These are phyloP conservation scores for Plecotus auritus DNA, from an alignment of 2,113 vertebrate species.

Conservation along the genomic window DNA sequence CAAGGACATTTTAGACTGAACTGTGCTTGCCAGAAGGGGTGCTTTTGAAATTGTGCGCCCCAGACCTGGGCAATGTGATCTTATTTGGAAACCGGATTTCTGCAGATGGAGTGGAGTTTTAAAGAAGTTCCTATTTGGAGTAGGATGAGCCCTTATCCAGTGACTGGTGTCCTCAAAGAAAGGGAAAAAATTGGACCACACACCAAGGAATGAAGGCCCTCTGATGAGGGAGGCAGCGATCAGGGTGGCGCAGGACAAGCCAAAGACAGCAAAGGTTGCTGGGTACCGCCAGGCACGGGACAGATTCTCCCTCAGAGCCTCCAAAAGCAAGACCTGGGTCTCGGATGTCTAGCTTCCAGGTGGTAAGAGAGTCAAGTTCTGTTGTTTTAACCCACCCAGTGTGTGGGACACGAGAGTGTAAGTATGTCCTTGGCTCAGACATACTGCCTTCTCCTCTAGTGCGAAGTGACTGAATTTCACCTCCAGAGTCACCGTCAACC, in stretches of 20 bases:
- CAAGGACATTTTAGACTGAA: background rate
- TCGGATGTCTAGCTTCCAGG: background rate
- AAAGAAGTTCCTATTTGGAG: background rate
- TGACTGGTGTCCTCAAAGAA: background rate
- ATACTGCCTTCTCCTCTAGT: background rate
- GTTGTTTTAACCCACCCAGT: background rate
- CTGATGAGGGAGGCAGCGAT: too few species aligned
- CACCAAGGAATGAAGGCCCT: background rate
- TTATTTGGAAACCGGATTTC: background rate
- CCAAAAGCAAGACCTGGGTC: background rate
- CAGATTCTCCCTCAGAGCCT: background rate
- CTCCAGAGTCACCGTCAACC: fast-evolving
- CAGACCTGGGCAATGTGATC: background rate
- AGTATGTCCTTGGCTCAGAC: background rate
- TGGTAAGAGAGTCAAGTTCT: background rate
- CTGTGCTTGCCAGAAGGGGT: background rate
- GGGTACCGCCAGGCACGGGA: too few species aligned
- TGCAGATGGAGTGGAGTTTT: background rate
- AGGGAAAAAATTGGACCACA: background rate
- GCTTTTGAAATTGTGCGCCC: background rate
- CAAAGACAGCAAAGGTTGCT: background rate
- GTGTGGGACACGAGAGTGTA: background rate
- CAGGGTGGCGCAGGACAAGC: background rate
- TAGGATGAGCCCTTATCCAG: background rate
- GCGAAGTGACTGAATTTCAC: background rate